A percentile compares a stretch with the other conserved stretches of the same genome.
Evolutionary conservation across 2,888 invertebrate species (phyloP).

Genomic region (Taenaris catops): DNA sequence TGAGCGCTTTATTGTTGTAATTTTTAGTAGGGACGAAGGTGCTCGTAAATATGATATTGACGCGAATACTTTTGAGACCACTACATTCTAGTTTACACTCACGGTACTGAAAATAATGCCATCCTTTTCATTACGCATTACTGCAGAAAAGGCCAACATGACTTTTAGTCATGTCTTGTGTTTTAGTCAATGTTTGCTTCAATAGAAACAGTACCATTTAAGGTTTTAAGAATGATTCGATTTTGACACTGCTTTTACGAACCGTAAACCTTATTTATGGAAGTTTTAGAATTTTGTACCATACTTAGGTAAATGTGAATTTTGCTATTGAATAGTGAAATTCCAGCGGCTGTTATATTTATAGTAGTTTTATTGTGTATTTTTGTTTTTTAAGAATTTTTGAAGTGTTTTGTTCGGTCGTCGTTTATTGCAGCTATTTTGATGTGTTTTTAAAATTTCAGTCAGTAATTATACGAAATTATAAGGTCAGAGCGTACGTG

Average conservation of each 20-base stretch:
- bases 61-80: no score
- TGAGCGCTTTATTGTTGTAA: constrained; percentile 14
- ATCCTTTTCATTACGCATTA: no score
- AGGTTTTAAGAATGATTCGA: no score
- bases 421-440: constrained; percentile 30
- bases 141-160: no score
- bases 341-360: constrained; percentile 73
- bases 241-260: constrained; percentile 66
- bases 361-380: constrained; percentile 68
- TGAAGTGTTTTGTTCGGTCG: constrained; percentile 29
- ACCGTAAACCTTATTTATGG: constrained; percentile 53
- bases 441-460: constrained; percentile 17
- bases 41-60: constrained; percentile 21
- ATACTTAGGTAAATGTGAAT: constrained; percentile 46
- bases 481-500: not conserved
- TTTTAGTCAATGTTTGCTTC: no score
- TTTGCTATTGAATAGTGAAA: constrained; percentile 76
- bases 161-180: no score
- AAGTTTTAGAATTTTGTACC: constrained; percentile 39
- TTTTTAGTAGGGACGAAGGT: constrained; percentile 22
- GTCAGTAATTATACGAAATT: constrained; percentile 11
- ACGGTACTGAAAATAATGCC: no score
- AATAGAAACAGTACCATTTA: no score
- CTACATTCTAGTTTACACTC: no score
- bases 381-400: constrained; percentile 49